These are phyloP conservation scores for Pardalotus punctatus DNA, from an alignment of 2,113 vertebrate species.

Conservation along the genomic window DNA sequence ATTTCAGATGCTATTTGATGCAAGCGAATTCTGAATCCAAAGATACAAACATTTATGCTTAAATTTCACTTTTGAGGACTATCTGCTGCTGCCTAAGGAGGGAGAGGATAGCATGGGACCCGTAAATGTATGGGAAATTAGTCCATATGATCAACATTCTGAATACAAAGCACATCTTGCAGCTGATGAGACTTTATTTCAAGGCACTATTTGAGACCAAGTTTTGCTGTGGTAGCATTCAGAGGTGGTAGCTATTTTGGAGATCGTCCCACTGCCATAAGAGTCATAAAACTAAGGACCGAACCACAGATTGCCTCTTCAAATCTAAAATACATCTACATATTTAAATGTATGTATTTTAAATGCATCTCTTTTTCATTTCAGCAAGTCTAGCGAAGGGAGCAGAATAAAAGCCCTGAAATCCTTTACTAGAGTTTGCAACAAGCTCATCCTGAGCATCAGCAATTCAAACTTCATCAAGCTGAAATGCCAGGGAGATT, in stretches of 20 bases:
- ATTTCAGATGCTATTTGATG: neutral
- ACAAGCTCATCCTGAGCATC: neutral
- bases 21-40: neutral
- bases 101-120: neutral
- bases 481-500: neutral
- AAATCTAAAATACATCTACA: neutral
- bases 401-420: neutral
- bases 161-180: neutral
- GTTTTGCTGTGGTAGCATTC: neutral
- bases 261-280: neutral
- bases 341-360: neutral
- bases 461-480: constrained; percentile 5
- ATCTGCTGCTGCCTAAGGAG: neutral
- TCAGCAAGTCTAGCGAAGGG: neutral
- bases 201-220: neutral
- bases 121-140: neutral
- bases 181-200: neutral
- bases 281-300: neutral
- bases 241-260: neutral
- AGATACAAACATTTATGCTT: neutral
- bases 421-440: neutral
- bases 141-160: neutral
- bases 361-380: neutral
- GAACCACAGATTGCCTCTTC: neutral
- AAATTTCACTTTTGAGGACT: neutral